Conservation (phyloP, 2,797 vertebrate genomes). For the Melopsittacus undulatus region DNA sequence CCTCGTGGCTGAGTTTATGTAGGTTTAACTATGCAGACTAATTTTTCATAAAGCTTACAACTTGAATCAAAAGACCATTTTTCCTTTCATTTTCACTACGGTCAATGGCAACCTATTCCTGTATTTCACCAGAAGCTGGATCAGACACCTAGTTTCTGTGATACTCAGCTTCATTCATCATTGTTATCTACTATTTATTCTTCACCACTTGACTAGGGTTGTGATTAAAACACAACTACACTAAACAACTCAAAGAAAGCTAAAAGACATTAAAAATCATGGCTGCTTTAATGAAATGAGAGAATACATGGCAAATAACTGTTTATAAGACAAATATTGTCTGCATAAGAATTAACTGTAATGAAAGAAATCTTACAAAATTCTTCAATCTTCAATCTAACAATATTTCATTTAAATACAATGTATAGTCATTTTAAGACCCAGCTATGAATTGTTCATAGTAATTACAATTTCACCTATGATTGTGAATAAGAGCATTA, state of each 20-base stretch:
- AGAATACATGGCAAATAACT: background rate
- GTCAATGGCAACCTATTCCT: background rate
- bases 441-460: background rate
- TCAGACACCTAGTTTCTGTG: conserved; percentile 19
- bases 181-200: conserved; percentile 54
- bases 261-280: conserved; percentile 17
- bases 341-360: background rate
- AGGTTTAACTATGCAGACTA: background rate
- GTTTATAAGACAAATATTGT: background rate
- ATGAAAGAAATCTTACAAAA: background rate
- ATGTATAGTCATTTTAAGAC: background rate
- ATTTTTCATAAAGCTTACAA: background rate
- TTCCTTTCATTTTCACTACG: background rate
- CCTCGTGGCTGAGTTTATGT: background rate
- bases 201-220: conserved; percentile 13
- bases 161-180: conserved; percentile 35
- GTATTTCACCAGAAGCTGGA: conserved; percentile 22
- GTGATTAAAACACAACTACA: conserved; percentile 46
- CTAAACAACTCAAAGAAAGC: conserved; percentile 16
- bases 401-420: background rate
- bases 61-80: background rate
- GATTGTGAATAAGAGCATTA: background rate
- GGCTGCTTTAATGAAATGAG: background rate
- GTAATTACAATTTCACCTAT: background rate
- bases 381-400: background rate